A percentile compares a stretch with the other conserved stretches of the same genome.
Evolutionary conservation across 1,140 invertebrate genomes (phyloP).

Genomic region (Eriocheir sinensis): DNA sequence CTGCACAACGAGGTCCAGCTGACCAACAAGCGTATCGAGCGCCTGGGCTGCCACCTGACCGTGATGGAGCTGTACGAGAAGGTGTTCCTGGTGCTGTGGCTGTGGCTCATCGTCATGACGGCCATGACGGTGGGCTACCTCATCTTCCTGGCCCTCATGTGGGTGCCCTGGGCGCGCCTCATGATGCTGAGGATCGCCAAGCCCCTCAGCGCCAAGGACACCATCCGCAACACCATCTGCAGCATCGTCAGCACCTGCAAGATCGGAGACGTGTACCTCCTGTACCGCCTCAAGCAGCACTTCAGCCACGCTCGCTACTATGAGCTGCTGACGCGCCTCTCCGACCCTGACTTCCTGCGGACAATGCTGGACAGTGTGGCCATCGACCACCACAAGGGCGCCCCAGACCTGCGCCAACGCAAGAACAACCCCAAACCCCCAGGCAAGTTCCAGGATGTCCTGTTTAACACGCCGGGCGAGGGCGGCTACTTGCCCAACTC

Average conservation of each 20-base stretch:
- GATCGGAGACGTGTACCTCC: constrained; percentile 71
- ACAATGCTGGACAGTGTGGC: constrained; percentile 68
- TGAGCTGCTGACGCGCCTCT: constrained; percentile 71
- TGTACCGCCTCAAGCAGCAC: constrained; percentile 73
- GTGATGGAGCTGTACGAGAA: constrained; percentile 79
- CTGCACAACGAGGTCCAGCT: constrained; percentile 73
- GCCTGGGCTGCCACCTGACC: constrained; percentile 76
- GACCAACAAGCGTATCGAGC: constrained; percentile 74
- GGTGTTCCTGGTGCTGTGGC: constrained; percentile 75
- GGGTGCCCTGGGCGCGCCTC: constrained; percentile 72
- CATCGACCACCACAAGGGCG: constrained; percentile 69
- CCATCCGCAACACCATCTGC: constrained; percentile 71
- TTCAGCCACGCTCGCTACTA: constrained; percentile 75
- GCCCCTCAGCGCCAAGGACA: constrained; percentile 68
- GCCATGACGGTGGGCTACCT: constrained; percentile 71
- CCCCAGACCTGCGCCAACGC: constrained; percentile 64
- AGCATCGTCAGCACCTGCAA: constrained; percentile 71
- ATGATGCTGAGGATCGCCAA: constrained; percentile 69
- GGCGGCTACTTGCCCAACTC: constrained; percentile 74
- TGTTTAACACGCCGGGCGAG: constrained; percentile 71
- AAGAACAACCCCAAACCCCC: constrained; percentile 69
- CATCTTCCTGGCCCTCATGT: constrained; percentile 73
- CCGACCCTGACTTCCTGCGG: constrained; percentile 69
- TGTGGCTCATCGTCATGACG: constrained; percentile 77
- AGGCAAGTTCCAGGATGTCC: constrained; percentile 76